Evolutionary conservation across 1,140 invertebrate species (phyloP), one percentile per base, ranked within the genome.

Genomic region (Heliconius hermathena): DNA sequence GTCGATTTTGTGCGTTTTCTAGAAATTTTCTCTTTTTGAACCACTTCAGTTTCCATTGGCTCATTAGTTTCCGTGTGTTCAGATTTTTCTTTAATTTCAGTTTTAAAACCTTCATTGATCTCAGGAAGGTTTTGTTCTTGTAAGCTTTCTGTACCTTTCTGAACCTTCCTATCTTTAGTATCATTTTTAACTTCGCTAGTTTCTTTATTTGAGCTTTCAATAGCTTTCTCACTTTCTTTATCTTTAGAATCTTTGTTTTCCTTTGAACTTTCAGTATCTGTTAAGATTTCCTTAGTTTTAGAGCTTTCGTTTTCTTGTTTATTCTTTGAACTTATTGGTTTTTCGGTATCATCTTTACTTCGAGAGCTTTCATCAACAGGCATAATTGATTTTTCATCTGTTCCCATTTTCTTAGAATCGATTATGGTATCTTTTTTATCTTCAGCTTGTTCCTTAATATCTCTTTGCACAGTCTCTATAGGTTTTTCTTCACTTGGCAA

Each of bases 1-100:
- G 86, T 87, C n/a, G 91, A 91, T 70, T 82, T 84, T 1, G 79
- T 78, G 18, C 86, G 87, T 81, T 90, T 90, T 57, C 87, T 86
- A 20, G 82, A 79, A 9, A 78, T 73, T 82, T 87, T 86, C 70
- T 52, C 74, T 75, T 52, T 54, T 1, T 80, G 80, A 66, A 36
- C 36, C 75, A 74, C 13, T 29, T 66, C 26, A 16, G 20, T 66
- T 13, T 66, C 60, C 26, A 66, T 29, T 66, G 60, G 60, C 13
- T 66, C 60, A 29, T 66, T 22, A 66, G 1, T 26, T 66, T 4
- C 11, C 2, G 60, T 13, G 2, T 13, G 26, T 66, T 66, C 22
- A 29, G 26, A 66, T 29, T 66, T 16, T 66, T 66, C 26, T 66
- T 29, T 29, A 6, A 26, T 29, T 66, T 26, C 13, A 66, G 26